Evolutionary conservation across 2,797 vertebrate genomes (phyloP).

Genomic region (Anguilla anguilla): DNA sequence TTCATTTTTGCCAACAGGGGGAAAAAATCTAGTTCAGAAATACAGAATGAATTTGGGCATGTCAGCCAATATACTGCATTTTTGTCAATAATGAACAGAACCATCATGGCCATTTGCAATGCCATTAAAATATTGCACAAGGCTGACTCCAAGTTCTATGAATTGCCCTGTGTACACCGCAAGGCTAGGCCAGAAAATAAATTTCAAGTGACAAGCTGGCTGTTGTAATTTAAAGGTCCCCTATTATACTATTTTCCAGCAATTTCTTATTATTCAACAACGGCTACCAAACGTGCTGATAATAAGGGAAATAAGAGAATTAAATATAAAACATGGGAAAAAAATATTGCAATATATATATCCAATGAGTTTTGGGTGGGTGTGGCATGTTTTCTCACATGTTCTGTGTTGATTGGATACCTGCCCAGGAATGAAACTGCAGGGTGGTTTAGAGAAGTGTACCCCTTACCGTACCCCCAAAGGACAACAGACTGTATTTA

Average conservation of each 20-base stretch:
- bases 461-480: too few species aligned
- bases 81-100: neutral
- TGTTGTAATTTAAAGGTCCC: neutral
- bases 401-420: too few species aligned
- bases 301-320: neutral
- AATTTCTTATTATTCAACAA: neutral
- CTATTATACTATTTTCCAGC: neutral
- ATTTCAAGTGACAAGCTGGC: neutral
- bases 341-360: too few species aligned
- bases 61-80: neutral
- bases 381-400: too few species aligned
- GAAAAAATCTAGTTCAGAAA: neutral
- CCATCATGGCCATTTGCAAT: neutral
- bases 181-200: neutral
- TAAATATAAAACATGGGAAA: too few species aligned
- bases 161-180: neutral
- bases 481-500: too few species aligned
- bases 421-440: too few species aligned
- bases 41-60: neutral
- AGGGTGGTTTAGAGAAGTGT: too few species aligned
- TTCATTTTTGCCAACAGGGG: neutral
- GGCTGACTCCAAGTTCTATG: neutral
- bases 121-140: neutral
- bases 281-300: neutral
- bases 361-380: too few species aligned